Base-by-base conservation (phyloP, 2,797 vertebrate genomes). In the Protonibea diacanthus region DNA sequence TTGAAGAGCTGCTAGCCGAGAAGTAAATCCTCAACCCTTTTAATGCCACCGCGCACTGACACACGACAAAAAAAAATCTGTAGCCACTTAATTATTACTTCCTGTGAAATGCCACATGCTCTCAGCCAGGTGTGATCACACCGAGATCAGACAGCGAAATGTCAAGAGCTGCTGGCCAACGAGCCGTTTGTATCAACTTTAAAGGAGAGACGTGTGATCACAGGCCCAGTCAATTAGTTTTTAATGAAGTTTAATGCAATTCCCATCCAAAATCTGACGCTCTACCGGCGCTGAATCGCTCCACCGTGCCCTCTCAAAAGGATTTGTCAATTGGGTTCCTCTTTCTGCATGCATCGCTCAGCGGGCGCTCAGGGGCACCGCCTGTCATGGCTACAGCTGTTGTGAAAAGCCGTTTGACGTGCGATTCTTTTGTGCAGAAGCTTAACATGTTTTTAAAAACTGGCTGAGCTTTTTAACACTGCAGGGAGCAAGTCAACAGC, bases 161-260 rank as follows among this genome's bases (percentile, higher is more conserved):
- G 90, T 91, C 90, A 93, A 83, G 89, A 84, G 85, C 75, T 59
- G 45, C 74, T n/a, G 82, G 63, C 83, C 81, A 65, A 45, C 20
- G 23, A 83, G 75, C 49, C 76, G 6, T 70, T 68, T 57, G 68
- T 57, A 65, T 78, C 58, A 72, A 0, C 81, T 69, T 73, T 71
- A 59, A 76, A 76, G 48, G 33, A 57, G 60, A 65, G 55, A 52
- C 10, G 51, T 71, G 62, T 53, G 52, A 63, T 85, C 49, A 17
- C 65, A 18, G 47, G 52, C 71, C 42, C 33, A 44, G 57, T 71
- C 64, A 45, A 63, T 87, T 75, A 68, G 42, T 53, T 84, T 83
- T 84, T 81, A 84, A 85, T 76, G 64, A 88, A 77, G 60, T 74
- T 38, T 27, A 61, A 74, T 42, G 61, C 48, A 2, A 49, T 75